Evolutionary conservation across 1,140 invertebrate species (phyloP), one percentile per base, ranked within the genome.

Genomic region (Meloidogyne chitwoodi): DNA sequence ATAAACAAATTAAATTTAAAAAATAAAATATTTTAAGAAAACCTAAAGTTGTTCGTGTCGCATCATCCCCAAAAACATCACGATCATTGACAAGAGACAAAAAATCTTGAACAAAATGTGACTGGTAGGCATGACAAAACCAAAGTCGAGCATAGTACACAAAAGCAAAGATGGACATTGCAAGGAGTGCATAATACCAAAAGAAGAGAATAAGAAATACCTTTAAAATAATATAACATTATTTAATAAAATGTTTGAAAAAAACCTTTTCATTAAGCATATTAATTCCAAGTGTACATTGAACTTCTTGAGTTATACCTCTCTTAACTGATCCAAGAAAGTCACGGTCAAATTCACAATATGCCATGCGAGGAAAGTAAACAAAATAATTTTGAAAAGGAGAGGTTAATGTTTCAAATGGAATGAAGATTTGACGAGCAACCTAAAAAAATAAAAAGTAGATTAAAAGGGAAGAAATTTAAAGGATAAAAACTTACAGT

Each of bases 241-340:
- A 27, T 27, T 27, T 31, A n/a, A 24, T 19, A 10, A 24, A 73
- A 73, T 24, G 2, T 16, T 62, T 63, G 10, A 34, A 72, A 27
- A 44, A 6, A 26, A 73, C 71, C 71, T 73, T 73, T 29, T 73
- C 71, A 63, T 73, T 73, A 34, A 73, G 24, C 71, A 73, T 73
- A 31, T 73, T 73, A 31, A 73, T 64, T 1, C 41, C 56, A 41
- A 73, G 56, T 26, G 56, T 64, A 63, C 71, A 73, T 8, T 56
- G 71, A 19, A 38, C n/a, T 63, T 73, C 71, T 34, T 61, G 38
- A 64, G 31, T 34, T 22, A 73, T 61, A 22, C 71, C 71, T 26
- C 56, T 56, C 10, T 73, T 22, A 11, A 64, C 1, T 41, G 34
- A 34, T 14, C 71, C 71, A 61, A 73, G 64, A 73, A 73, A 73